A percentile compares a stretch with the other conserved stretches of the same genome.
Conservation (phyloP, 2,888 invertebrate species). For the Drosophila borborema region DNA sequence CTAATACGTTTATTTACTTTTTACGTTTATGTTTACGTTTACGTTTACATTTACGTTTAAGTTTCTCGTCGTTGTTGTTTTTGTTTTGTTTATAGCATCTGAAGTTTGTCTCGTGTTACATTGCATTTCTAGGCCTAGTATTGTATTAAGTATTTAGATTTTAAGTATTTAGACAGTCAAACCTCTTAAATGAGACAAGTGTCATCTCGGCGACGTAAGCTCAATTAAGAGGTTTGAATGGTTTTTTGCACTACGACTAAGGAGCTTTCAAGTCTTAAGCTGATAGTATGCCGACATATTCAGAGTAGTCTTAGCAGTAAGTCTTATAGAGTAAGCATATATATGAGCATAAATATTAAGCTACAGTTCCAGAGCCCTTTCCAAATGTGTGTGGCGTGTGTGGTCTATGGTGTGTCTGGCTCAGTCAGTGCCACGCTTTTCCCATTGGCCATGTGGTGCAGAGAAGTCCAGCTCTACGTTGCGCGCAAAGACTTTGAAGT, state of each 20-base stretch:
- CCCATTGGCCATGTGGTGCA: slow-evolving; percentile 53
- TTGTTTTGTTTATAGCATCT: slow-evolving; percentile 66
- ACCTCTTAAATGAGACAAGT: slow-evolving; percentile 67
- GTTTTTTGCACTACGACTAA: slow-evolving; percentile 66
- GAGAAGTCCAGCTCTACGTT: slow-evolving; percentile 76
- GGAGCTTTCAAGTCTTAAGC: slow-evolving; percentile 73
- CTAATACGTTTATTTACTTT: slow-evolving; percentile 74
- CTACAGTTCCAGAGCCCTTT: slow-evolving; percentile 54
- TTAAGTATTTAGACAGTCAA: slow-evolving; percentile 71
- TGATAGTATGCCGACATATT: slow-evolving; percentile 73
- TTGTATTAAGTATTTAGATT: slow-evolving; percentile 51
- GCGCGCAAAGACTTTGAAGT: slow-evolving; percentile 56
- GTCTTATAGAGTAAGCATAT: slow-evolving; percentile 74
- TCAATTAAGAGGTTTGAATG: slow-evolving; percentile 77
- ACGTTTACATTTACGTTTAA: slow-evolving; percentile 7
- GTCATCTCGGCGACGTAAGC: slow-evolving; percentile 27
- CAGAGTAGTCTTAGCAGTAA: slow-evolving; percentile 72
- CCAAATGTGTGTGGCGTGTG: slow-evolving; percentile 18
- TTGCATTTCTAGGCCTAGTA: slow-evolving; percentile 55
- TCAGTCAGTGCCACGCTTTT: slow-evolving; percentile 57
- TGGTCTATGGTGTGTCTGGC: slow-evolving; percentile 20
- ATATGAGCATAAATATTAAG: slow-evolving; percentile 73
- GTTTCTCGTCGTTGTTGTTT: slow-evolving; percentile 24
- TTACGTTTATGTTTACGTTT: slow-evolving; percentile 21
- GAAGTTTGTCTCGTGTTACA: slow-evolving; percentile 78